These are phyloP conservation scores for Ecliptopera silaceata DNA, from an alignment of 2,888 invertebrate species.

Conservation along the genomic window DNA sequence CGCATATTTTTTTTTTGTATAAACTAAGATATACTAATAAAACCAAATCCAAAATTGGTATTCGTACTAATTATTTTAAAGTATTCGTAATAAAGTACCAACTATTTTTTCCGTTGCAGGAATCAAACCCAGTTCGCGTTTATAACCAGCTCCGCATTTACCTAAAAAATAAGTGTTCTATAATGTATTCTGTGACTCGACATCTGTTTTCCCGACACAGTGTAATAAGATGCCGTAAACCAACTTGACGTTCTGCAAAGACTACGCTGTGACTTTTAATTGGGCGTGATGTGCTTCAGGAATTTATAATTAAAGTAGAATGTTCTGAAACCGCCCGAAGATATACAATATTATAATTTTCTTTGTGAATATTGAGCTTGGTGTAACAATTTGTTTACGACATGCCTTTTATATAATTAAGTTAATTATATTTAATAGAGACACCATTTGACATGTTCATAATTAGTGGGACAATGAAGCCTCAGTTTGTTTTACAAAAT, in stretches of 20 bases:
- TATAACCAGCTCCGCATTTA: no score
- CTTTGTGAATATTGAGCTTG: background rate
- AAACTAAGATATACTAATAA: no score
- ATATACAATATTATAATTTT: background rate
- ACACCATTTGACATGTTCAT: no score
- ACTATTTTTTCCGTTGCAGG: no score
- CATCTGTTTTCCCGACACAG: conserved; percentile 6
- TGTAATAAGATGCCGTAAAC: conserved; percentile 2
- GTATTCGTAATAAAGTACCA: no score
- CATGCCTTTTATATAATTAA: background rate
- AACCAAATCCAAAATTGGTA: no score
- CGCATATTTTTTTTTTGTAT: no score
- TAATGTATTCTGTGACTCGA: background rate
- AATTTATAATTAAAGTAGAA: background rate
- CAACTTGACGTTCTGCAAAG: background rate
- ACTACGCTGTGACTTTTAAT: conserved; percentile 3
- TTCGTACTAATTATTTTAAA: no score
- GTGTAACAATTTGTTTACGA: background rate
- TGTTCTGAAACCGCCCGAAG: background rate
- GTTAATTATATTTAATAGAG: background rate
- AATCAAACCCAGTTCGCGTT: no score
- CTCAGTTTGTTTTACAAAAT: no score
- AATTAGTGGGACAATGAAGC: no score
- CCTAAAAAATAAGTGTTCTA: no score
- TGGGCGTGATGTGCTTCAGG: background rate